Evolutionary conservation across 2,113 vertebrate genomes (phyloP).

Genomic region (Ptyas mucosa): DNA sequence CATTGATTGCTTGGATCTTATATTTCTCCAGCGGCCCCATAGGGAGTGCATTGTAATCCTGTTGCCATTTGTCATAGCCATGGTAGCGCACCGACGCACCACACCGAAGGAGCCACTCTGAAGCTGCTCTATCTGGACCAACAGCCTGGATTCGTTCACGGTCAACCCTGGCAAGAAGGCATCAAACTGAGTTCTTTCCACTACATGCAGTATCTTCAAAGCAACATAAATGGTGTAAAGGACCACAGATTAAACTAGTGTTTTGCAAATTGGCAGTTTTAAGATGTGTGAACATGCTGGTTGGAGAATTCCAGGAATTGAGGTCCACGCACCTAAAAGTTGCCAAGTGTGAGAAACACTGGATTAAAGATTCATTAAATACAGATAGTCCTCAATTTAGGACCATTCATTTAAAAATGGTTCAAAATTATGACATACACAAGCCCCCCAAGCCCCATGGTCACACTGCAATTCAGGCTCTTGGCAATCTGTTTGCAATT

Average conservation of each 20-base stretch:
- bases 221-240: too few relatives aligned
- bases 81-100: constrained; percentile 84
- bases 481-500: neutral
- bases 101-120: constrained; percentile 93
- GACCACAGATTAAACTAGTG: neutral
- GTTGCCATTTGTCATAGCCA: constrained; percentile 86
- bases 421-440: neutral
- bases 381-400: neutral
- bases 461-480: neutral
- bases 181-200: neutral
- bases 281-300: neutral
- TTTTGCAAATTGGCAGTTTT: neutral
- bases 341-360: neutral
- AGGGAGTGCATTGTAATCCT: constrained; percentile 90
- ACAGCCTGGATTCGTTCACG: constrained; percentile 82
- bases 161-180: constrained; percentile 79
- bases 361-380: neutral
- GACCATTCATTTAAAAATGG: neutral
- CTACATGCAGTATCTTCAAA: neutral
- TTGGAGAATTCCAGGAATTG: neutral
- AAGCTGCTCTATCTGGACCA: constrained; percentile 88
- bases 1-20: constrained; percentile 89
- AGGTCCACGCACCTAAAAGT: neutral
- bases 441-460: neutral
- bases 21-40: constrained; percentile 79